Evolutionary conservation across 2,888 invertebrate species (phyloP), one percentile per base, ranked within the genome.

Genomic region (Augochlorella aurata): DNA sequence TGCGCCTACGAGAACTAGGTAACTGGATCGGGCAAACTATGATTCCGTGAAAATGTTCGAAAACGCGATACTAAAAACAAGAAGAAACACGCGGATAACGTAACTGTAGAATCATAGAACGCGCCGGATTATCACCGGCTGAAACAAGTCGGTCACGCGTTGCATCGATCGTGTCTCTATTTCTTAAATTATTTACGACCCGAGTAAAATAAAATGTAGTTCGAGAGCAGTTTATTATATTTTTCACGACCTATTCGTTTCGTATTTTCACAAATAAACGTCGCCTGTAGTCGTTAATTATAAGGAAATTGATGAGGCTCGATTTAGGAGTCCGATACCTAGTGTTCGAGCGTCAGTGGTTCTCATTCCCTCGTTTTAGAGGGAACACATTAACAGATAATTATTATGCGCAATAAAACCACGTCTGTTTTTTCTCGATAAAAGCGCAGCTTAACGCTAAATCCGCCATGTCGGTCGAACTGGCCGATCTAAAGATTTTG

Each of bases 321-420:
- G 54, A 76, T 61, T 63, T 63, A 24, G 16, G 58, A 78, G 70
- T 58, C 21, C 16, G 52, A 67, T 63, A 14, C 14, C 50, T 38
- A 63, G 7, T 49, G 16, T 16, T 47, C 61, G 24, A 21, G 21
- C 8, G 18, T 14, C 63, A 72, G 72, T 47, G 72, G n/a, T 21
- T 18, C 63, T 49, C 61, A 61, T 47, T n/a, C 1, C 21, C 21
- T 54, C 52, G 3, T 21, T 24, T 24, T 24, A 0, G 9, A 10
- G 47, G 16, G n/a, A 12, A 21, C 16, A 21, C 38, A 0, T 10
- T 21, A 65, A 29, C 14, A 38, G 12, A 14, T 63, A n/a, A 58
- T 16, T 4, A 49, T 44, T 18, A 2, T 16, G n/a, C 9, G 10
- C 38, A 29, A 63, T 5, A 16, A 18, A 65, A n/a, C 38, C 3